A percentile compares a stretch with the other conserved stretches of the same genome.
These are phyloP conservation scores for Pagetopsis macropterus DNA, from an alignment of 2,797 vertebrate genomes.

Conservation along the genomic window DNA sequence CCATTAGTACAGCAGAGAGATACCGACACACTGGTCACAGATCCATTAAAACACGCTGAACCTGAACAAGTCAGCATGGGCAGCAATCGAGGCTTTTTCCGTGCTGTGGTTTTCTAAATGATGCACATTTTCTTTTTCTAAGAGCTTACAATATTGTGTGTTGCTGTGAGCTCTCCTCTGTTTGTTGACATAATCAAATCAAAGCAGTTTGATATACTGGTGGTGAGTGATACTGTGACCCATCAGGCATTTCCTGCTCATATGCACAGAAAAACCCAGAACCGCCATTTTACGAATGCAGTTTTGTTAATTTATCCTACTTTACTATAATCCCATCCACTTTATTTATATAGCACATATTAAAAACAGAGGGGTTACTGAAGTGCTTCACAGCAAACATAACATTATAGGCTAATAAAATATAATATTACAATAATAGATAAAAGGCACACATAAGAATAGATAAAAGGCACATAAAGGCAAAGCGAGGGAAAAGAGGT, in stretches of 20 bases:
- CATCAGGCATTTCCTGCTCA: constrained; percentile 15
- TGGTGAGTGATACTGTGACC: background rate
- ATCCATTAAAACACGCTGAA: constrained; percentile 33
- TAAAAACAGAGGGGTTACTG: too few species aligned
- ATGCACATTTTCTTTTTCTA: constrained; percentile 14
- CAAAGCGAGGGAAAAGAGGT: too few species aligned
- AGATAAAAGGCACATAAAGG: too few species aligned
- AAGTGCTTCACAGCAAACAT: too few species aligned
- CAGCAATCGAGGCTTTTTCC: background rate
- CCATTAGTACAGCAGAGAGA: constrained; percentile 48
- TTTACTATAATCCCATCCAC: background rate
- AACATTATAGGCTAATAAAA: too few species aligned
- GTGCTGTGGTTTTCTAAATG: constrained; percentile 1
- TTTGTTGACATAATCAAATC: constrained; percentile 41
- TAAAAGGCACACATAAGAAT: too few species aligned
- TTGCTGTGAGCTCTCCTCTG: constrained; percentile 2
- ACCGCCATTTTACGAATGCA: background rate
- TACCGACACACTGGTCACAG: constrained; percentile 11
- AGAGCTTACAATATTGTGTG: background rate
- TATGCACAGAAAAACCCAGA: constrained; percentile 16
- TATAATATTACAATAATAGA: too few species aligned
- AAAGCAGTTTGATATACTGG: constrained; percentile 14
- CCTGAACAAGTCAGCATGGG: constrained; percentile 4
- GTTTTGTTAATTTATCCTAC: background rate
- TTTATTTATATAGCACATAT: too few species aligned